Base-by-base conservation (phyloP, 1,140 invertebrate species). In the Hyphantria cunea region DNA sequence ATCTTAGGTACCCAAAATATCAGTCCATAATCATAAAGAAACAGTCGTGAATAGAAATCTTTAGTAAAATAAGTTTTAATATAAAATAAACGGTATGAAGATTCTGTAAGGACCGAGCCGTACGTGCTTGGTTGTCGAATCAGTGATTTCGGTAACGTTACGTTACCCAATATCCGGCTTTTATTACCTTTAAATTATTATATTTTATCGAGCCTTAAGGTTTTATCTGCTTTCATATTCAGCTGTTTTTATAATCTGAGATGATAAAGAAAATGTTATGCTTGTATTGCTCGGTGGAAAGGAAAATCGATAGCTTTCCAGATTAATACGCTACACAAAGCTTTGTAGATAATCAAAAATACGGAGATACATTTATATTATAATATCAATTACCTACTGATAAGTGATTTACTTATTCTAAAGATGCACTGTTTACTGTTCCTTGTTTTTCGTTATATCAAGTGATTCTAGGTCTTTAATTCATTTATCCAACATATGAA, bases 181-280 rank as follows among this genome's bases (percentile, higher is more conserved):
- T 59, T 65, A 58, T 59, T 65, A 58, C 33, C 55, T 64, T 56
- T 56, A 56, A 56, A 56, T 56, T 56, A 56, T 56, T 56, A 42
- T 56, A 56, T 56, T 32, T 56, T 56, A 56, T 47, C 54, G 52
- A 44, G 13, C 12, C 33, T 47, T 32, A 44, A 53, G 51, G 44
- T 56, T 45, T 56, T 56, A 56, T 56, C 54, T 56, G 54, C 45
- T 56, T 56, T 56, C 45, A 56, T 56, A 33, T 32, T 47, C 45
- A 3, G 32, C n/a, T 11, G 42, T 56, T 56, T 47, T 56, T 56
- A 47, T 56, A 47, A 56, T 52, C 33, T 52, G n/a, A 12, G 13
- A 39, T 52, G 31, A n/a, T 14, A 39, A 39, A 25, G 41, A n/a
- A 44, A n/a, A n/a, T 12, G 41, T 12, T 44, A n/a, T n/a, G 12